A percentile compares a stretch with the other conserved stretches of the same genome.
Conservation (phyloP, 64 coral and sea anemone genomes). For the Dendronephthya gigantea region DNA sequence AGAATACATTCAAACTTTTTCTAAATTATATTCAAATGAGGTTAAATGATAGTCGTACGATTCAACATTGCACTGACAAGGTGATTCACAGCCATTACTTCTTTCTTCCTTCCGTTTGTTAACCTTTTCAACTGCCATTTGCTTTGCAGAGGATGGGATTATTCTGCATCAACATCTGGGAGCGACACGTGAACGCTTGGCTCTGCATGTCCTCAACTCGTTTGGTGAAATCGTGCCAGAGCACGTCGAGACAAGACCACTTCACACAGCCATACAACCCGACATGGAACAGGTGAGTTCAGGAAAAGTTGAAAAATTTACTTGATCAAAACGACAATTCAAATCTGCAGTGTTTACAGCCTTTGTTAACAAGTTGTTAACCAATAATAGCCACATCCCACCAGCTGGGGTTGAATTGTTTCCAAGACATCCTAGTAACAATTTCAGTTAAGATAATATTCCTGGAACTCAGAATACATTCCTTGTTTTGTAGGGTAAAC, state of each 20-base stretch:
- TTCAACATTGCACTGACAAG: no score
- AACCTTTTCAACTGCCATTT: neutral
- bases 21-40: no score
- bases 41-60: no score
- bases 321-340: no score
- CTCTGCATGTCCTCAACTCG: constrained; percentile 73
- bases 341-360: no score
- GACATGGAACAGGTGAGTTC: constrained; percentile 75
- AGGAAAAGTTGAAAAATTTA: no score
- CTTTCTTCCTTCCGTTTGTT: neutral
- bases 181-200: constrained; percentile 48
- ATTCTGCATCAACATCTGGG: constrained; percentile 53
- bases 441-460: no score
- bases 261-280: constrained; percentile 75
- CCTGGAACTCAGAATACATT: neutral
- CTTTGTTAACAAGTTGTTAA: no score
- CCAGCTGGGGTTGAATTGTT: no score
- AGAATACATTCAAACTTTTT: neutral
- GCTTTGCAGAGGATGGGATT: constrained; percentile 53
- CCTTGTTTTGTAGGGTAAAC: constrained; percentile 40
- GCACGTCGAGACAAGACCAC: constrained; percentile 84
- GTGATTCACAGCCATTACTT: no score
- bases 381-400: no score
- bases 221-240: constrained; percentile 61
- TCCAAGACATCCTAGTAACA: neutral